phyloP scores from a whole-genome alignment of 2,113 vertebrate genomes.

The Phrynocephalus versicolor region DNA sequence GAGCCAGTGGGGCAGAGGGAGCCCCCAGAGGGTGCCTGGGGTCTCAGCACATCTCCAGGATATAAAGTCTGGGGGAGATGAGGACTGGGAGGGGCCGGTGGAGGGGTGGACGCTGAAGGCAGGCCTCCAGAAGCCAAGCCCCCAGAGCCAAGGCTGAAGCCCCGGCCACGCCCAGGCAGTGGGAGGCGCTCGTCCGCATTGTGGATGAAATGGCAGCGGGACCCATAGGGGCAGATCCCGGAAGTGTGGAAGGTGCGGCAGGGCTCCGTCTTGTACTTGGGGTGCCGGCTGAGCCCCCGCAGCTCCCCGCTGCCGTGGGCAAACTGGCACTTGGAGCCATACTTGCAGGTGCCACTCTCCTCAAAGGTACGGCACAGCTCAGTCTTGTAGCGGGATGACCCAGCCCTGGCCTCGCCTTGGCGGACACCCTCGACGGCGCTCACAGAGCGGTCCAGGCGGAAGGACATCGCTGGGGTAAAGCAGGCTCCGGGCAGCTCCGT shows the following conservation, averaged over 20 bases:
- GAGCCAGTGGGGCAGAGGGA: constrained; percentile 27
- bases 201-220: constrained; percentile 93
- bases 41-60: constrained; percentile 60
- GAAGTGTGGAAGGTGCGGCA: constrained; percentile 91
- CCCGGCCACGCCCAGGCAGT: constrained; percentile 52
- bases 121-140: constrained; percentile 62
- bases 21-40: constrained; percentile 2
- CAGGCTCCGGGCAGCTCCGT: constrained; percentile 64
- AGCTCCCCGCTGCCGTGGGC: constrained; percentile 87
- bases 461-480: constrained; percentile 72
- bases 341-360: constrained; percentile 87
- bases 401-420: neutral
- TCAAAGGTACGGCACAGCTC: constrained; percentile 89
- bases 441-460: constrained; percentile 78
- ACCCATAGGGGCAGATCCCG: constrained; percentile 89
- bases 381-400: constrained; percentile 85
- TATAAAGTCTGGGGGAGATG: constrained; percentile 68
- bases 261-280: constrained; percentile 91
- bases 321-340: constrained; percentile 90
- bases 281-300: constrained; percentile 83
- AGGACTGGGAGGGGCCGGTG: constrained; percentile 57
- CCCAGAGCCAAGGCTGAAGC: constrained; percentile 79
- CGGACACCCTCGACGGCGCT: constrained; percentile 78
- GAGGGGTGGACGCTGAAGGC: constrained; percentile 64
- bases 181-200: constrained; percentile 77